phyloP scores from a whole-genome alignment of 2,797 vertebrate genomes.

The Sebastes alutus region DNA sequence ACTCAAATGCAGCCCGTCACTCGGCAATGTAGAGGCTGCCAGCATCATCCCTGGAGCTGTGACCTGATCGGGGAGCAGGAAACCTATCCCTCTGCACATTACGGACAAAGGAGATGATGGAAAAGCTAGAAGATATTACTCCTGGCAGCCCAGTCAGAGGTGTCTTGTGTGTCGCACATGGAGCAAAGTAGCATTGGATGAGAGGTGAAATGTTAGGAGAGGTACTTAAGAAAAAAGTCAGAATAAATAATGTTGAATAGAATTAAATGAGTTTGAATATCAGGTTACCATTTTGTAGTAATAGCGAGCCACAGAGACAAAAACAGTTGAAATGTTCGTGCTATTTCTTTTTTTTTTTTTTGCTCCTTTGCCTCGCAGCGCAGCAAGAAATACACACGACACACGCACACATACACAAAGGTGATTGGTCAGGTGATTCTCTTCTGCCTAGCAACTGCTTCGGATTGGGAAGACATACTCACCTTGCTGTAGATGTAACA shows the following conservation, averaged over 20 bases:
- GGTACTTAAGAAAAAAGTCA: not conserved
- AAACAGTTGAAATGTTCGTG: not conserved
- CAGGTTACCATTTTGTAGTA: not conserved
- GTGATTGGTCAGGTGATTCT: not conserved
- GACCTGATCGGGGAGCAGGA: conserved; percentile 7
- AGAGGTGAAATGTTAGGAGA: not conserved
- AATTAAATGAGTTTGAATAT: not conserved
- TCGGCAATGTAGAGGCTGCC: not conserved
- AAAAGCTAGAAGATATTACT: conserved; percentile 10
- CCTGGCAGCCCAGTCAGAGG: not conserved
- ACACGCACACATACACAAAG: too few species aligned
- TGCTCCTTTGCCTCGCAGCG: not conserved
- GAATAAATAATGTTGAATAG: not conserved
- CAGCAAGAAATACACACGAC: not conserved
- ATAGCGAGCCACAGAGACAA: not conserved
- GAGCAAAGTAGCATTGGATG: not conserved
- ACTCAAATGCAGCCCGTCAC: conserved; percentile 10
- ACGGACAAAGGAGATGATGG: conserved; percentile 15
- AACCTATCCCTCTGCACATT: conserved; percentile 16
- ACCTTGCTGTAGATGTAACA: not conserved
- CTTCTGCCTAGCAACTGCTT: conserved; percentile 23
- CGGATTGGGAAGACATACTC: not conserved
- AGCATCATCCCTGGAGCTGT: conserved; percentile 8
- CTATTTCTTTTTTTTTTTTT: too few species aligned
- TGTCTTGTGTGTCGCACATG: not conserved